These are phyloP conservation scores for Drosophila paramelanica DNA, from an alignment of 2,888 invertebrate genomes.

Conservation along the genomic window DNA sequence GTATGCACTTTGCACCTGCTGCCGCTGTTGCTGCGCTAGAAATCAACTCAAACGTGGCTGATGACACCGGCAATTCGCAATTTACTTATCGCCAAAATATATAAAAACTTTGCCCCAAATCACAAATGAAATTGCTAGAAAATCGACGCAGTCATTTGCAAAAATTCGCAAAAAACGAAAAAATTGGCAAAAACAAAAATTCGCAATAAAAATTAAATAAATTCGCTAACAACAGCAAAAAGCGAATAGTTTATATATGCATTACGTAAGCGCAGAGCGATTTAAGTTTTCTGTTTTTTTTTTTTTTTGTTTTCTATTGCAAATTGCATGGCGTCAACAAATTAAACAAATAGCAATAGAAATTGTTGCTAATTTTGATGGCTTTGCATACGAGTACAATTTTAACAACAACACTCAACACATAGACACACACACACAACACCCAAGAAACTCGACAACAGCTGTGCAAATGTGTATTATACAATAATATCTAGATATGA, in stretches of 20 bases:
- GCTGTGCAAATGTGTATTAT: slow-evolving; percentile 62
- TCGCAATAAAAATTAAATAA: slow-evolving; percentile 26
- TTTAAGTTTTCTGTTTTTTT: slow-evolving; percentile 31
- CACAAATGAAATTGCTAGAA: slow-evolving; percentile 46
- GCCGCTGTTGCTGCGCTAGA: slow-evolving; percentile 40
- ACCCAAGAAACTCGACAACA: slow-evolving; percentile 43
- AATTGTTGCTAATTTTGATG: slow-evolving; percentile 56
- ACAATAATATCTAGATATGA: slow-evolving; percentile 21
- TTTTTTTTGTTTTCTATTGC: slow-evolving; percentile 39
- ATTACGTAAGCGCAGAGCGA: slow-evolving; percentile 58
- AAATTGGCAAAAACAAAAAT: slow-evolving; percentile 46
- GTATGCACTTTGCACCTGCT: slow-evolving; percentile 67
- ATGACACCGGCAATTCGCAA: slow-evolving; percentile 43
- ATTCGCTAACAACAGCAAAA: slow-evolving; percentile 43
- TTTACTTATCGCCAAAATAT: slow-evolving; percentile 31
- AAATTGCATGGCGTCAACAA: slow-evolving; percentile 72
- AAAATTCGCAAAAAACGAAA: slow-evolving; percentile 29
- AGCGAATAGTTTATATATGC: slow-evolving; percentile 47
- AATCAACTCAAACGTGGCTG: slow-evolving; percentile 64
- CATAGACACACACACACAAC: slow-evolving; percentile 21
- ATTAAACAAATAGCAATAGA: slow-evolving; percentile 68
- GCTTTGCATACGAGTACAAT: slow-evolving; percentile 42
- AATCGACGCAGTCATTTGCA: slow-evolving; percentile 56
- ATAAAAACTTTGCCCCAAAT: slow-evolving; percentile 43
- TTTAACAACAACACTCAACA: slow-evolving; percentile 8